phyloP scores from a whole-genome alignment of 2,113 vertebrate species.

The Centrocercus urophasianus region DNA sequence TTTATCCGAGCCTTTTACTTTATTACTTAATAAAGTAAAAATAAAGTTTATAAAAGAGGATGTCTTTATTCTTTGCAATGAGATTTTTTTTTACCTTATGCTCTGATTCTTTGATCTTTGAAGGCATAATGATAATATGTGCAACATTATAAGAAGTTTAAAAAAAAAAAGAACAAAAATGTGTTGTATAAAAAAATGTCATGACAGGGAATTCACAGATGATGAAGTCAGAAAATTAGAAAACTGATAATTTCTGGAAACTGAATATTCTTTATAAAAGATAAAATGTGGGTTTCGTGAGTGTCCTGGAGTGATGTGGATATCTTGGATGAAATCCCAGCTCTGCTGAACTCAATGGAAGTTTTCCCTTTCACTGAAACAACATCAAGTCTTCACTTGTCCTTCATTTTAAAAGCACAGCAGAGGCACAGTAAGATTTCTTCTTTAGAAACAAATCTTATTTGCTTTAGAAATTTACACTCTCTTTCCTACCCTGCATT shows the following conservation, averaged over 20 bases:
- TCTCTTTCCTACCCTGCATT: not conserved
- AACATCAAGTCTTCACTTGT: slow-evolving; percentile 27
- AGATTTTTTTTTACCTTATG: slow-evolving; percentile 40
- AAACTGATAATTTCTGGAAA: slow-evolving; percentile 58
- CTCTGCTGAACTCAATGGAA: not conserved
- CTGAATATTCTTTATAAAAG: slow-evolving; percentile 9
- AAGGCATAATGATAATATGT: not conserved
- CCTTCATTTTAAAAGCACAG: not conserved
- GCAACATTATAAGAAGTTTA: not conserved
- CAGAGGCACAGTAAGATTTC: not conserved
- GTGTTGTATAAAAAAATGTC: slow-evolving; percentile 31
- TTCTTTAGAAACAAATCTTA: slow-evolving; percentile 4
- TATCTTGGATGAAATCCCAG: slow-evolving; percentile 53
- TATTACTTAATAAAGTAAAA: slow-evolving; percentile 35
- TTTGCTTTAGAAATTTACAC: not conserved
- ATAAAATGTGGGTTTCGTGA: slow-evolving; percentile 4
- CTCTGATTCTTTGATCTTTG: slow-evolving; percentile 28
- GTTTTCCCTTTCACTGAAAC: slow-evolving; percentile 13
- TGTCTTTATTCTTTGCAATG: not conserved
- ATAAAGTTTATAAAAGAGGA: not conserved
- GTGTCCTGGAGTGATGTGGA: slow-evolving; percentile 6
- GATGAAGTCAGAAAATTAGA: slow-evolving; percentile 43
- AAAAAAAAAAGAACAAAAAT: not conserved
- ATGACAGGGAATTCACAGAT: not conserved
- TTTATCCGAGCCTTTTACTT: slow-evolving; percentile 45